Percentiles rank a stretch among this genome's conserved stretches.
These are phyloP conservation scores for Magallana ariakensis DNA, from an alignment of 1,140 invertebrate species.

Conservation along the genomic window DNA sequence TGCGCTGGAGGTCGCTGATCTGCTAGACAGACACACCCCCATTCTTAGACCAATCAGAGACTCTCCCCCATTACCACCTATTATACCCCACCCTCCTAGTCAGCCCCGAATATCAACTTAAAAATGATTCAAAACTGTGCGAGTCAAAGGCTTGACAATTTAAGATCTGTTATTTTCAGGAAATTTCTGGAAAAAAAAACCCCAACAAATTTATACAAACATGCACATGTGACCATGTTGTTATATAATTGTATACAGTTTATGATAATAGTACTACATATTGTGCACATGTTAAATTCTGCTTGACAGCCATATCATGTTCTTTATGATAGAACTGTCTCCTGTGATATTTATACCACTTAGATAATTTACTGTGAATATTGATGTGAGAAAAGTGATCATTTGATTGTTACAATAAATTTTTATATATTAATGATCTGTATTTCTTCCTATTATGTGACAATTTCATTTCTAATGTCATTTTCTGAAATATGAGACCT, in stretches of 20 bases:
- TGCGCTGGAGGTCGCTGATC: slow-evolving; percentile 68
- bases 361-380: background rate
- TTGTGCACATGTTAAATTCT: slow-evolving; percentile 25
- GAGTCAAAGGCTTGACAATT: background rate
- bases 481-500: too few relatives aligned
- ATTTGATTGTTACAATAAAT: slow-evolving; percentile 28
- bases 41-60: slow-evolving; percentile 70
- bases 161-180: background rate
- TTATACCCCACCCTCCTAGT: slow-evolving; percentile 68
- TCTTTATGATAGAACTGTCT: background rate
- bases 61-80: slow-evolving; percentile 74
- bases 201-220: too few relatives aligned
- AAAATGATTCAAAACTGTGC: background rate
- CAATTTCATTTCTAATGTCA: too few relatives aligned
- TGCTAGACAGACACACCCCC: slow-evolving; percentile 73
- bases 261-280: slow-evolving; percentile 25
- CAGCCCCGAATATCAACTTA: slow-evolving; percentile 61
- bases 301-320: background rate
- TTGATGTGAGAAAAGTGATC: slow-evolving; percentile 28
- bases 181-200: background rate
- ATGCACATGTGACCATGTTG: background rate
- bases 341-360: slow-evolving; percentile 9
- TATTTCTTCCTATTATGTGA: too few relatives aligned
- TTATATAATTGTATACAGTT: slow-evolving; percentile 9
- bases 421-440: background rate